Evolutionary conservation across 2,797 vertebrate genomes (phyloP).

Genomic region (Arrhamphus sclerolepis): DNA sequence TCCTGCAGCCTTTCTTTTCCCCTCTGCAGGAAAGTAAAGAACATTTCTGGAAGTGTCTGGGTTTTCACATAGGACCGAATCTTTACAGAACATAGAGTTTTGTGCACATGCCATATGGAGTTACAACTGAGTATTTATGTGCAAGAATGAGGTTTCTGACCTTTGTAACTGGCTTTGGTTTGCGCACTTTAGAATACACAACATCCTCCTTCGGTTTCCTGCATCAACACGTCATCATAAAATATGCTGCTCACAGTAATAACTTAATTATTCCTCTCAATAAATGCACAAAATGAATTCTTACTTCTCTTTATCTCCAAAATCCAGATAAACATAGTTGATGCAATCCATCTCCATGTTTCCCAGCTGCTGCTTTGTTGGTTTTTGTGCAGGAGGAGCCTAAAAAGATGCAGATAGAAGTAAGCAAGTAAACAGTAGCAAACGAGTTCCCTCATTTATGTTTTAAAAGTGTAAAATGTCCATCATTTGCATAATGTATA

Average conservation of each 20-base stretch:
- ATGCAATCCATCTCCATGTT: slow-evolving; percentile 14
- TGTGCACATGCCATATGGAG: no score
- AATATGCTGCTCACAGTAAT: not conserved
- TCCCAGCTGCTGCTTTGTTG: slow-evolving; percentile 12
- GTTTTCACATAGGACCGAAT: not conserved
- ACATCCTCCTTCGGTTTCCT: slow-evolving; percentile 8
- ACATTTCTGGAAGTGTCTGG: not conserved
- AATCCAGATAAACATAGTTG: slow-evolving; percentile 50
- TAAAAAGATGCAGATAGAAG: slow-evolving; percentile 38
- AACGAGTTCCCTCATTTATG: slow-evolving; percentile 47
- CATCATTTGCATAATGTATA: no score
- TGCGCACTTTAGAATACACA: no score
- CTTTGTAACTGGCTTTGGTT: slow-evolving; percentile 3
- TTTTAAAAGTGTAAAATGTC: slow-evolving; percentile 2
- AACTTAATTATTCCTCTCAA: not conserved
- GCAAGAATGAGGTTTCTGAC: slow-evolving; percentile 26
- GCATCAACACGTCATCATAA: not conserved
- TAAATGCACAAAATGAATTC: not conserved
- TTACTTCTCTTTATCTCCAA: slow-evolving; percentile 47
- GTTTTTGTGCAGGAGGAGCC: slow-evolving; percentile 26
- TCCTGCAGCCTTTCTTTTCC: slow-evolving; percentile 1
- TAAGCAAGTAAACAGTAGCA: not conserved
- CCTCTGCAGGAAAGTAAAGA: slow-evolving; percentile 8
- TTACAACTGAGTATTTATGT: no score
- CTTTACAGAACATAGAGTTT: no score